Conservation (phyloP, 2,888 invertebrate species). For the Mongoloraphidia duomilia region DNA sequence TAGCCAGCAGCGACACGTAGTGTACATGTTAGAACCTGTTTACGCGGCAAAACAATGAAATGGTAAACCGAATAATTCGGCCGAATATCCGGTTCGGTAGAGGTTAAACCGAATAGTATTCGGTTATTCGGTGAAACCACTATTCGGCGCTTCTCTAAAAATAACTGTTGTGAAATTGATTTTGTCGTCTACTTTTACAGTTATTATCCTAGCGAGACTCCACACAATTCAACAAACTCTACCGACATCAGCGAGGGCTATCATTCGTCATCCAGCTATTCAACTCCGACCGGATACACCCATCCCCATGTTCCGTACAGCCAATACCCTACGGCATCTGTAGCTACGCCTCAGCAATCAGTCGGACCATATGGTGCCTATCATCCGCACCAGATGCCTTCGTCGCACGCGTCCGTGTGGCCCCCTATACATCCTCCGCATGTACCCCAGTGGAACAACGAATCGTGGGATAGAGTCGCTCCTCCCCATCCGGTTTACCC, state of each 20-base stretch:
- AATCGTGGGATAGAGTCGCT: constrained; percentile 4
- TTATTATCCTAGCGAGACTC: no score
- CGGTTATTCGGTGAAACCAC: no score
- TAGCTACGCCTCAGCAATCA: constrained; percentile 15
- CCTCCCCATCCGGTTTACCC: constrained; percentile 2
- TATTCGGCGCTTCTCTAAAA: no score
- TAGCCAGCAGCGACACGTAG: no score
- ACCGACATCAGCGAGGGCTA: constrained; percentile 3
- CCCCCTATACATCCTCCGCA: not conserved
- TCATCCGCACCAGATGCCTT: constrained; percentile 1
- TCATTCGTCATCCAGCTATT: constrained; percentile 4
- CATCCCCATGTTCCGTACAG: constrained; percentile 12
- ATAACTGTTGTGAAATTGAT: no score
- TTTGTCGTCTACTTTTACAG: no score
- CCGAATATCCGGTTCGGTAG: no score
- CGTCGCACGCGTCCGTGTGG: not conserved
- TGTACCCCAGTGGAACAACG: not conserved
- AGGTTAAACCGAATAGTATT: no score
- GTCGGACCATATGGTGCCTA: constrained; percentile 7
- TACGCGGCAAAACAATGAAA: no score
- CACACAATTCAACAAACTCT: constrained; percentile 6
- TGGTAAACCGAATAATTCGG: no score
- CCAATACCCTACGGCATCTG: constrained; percentile 10
- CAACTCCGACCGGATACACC: constrained; percentile 3
- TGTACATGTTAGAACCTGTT: no score